phyloP scores from a whole-genome alignment of 2,888 invertebrate species.

The Tetheella fluctuosa region DNA sequence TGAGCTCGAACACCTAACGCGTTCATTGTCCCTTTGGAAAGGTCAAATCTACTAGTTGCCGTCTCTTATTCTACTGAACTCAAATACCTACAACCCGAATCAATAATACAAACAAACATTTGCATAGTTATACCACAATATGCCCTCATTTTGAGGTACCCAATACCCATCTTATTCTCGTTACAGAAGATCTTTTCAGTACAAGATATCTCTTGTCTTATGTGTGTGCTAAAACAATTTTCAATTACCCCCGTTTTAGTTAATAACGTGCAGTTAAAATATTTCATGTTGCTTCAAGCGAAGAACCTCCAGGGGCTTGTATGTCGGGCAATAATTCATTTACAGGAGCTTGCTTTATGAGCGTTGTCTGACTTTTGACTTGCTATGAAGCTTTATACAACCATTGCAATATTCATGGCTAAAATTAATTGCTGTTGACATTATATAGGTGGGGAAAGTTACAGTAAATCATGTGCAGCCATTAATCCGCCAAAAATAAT shows the following conservation, averaged over 20 bases:
- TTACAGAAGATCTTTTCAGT: neutral
- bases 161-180: neutral
- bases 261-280: conserved; percentile 42
- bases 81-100: neutral
- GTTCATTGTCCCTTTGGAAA: conserved; percentile 70
- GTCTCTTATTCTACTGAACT: conserved; percentile 15
- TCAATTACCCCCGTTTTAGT: conserved; percentile 40
- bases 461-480: neutral
- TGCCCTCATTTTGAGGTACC: neutral
- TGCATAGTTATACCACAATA: neutral
- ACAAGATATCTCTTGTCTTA: neutral
- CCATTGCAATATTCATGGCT: conserved; percentile 44
- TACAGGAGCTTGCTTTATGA: conserved; percentile 56
- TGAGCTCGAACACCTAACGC: conserved; percentile 63
- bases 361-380: conserved; percentile 59
- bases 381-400: conserved; percentile 49
- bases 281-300: conserved; percentile 36
- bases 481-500: neutral
- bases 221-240: conserved; percentile 27
- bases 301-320: conserved; percentile 42
- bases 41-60: conserved; percentile 60
- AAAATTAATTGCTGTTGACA: conserved; percentile 43
- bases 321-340: conserved; percentile 58
- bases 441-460: conserved; percentile 16
- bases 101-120: neutral